phyloP scores from a whole-genome alignment of 2,797 vertebrate species.

The Echeneis naucrates region DNA sequence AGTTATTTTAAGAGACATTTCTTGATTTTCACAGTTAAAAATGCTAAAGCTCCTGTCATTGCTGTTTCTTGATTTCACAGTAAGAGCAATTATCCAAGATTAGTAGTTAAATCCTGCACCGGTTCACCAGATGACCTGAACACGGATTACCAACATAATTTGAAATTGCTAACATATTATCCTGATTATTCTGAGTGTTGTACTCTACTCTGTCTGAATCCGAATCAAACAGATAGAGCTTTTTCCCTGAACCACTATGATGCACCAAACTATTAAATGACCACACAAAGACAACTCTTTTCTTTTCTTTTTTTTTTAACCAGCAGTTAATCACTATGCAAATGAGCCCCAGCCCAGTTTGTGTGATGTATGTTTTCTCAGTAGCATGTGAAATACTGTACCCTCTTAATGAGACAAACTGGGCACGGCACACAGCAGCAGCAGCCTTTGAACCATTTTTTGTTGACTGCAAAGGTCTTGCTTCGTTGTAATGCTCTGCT shows the following conservation, averaged over 20 bases:
- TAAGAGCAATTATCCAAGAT: constrained; percentile 19
- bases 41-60: not conserved
- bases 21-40: not conserved
- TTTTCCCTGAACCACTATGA: constrained; percentile 6
- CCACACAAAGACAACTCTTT: not conserved
- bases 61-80: constrained; percentile 23
- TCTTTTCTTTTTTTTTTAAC: constrained; percentile 5
- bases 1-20: not conserved
- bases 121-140: constrained; percentile 5
- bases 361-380: constrained; percentile 28
- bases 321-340: not conserved
- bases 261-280: constrained; percentile 23
- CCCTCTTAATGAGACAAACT: not conserved
- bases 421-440: not conserved
- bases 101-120: constrained; percentile 3
- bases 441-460: not conserved
- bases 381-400: constrained; percentile 50
- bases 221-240: constrained; percentile 14
- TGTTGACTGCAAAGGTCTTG: not conserved
- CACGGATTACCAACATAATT: constrained; percentile 12
- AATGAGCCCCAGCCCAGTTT: not conserved
- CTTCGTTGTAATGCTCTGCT: not conserved
- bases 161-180: constrained; percentile 1
- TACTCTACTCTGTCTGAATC: constrained; percentile 3
- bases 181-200: not conserved